These are phyloP conservation scores for Dyspetes luteomarginatus DNA, from an alignment of 2,888 invertebrate species.

Conservation along the genomic window DNA sequence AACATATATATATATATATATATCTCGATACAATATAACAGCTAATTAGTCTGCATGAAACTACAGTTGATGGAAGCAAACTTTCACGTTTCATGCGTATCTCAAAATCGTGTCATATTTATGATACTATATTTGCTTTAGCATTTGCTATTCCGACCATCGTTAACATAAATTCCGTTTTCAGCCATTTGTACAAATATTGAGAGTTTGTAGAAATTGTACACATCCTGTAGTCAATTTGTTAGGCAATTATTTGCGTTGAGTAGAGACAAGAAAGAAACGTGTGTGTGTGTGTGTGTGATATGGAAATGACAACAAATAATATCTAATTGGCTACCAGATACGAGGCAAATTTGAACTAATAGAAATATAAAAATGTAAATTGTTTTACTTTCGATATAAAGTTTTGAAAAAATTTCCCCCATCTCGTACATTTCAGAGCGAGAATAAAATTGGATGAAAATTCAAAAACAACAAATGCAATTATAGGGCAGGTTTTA, in stretches of 20 bases:
- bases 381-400: too few species aligned
- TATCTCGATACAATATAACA: conserved; percentile 1
- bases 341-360: background rate
- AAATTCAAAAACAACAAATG: background rate
- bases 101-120: too few species aligned
- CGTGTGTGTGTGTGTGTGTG: background rate
- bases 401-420: background rate
- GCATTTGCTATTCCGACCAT: background rate
- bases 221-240: background rate
- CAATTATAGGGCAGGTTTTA: too few species aligned
- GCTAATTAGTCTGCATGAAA: conserved; percentile 41
- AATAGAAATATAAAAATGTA: background rate
- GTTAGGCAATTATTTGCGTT: background rate
- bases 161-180: background rate
- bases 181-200: conserved; percentile 25
- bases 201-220: conserved; percentile 14
- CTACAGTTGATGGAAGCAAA: conserved; percentile 10
- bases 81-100: conserved; percentile 1
- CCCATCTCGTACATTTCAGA: background rate
- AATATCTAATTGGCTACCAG: conserved; percentile 15
- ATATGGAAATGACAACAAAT: background rate
- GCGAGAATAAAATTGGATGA: background rate
- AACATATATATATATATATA: background rate
- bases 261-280: background rate
- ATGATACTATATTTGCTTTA: conserved; percentile 2